A percentile compares a stretch with the other conserved stretches of the same genome.
phyloP scores from a whole-genome alignment of 2,888 invertebrate genomes.

The Malthinus flaveolus region DNA sequence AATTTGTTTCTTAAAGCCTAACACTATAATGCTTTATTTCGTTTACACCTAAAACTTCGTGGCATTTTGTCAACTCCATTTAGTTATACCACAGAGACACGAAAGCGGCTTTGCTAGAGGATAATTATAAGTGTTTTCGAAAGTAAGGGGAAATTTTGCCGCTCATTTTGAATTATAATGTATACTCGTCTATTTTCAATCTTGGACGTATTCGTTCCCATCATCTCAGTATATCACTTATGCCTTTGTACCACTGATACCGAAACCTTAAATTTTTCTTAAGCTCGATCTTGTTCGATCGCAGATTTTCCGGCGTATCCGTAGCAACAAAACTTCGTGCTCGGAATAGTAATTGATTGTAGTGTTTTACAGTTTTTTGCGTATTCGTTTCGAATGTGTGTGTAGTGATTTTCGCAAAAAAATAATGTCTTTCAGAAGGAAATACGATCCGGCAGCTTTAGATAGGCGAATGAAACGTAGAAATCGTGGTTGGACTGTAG shows the following conservation, averaged over 20 bases:
- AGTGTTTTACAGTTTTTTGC: not conserved
- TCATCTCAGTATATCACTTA: slow-evolving; percentile 19
- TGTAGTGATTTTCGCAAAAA: not conserved
- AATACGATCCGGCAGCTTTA: slow-evolving; percentile 39
- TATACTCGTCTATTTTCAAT: slow-evolving; percentile 46
- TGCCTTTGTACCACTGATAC: slow-evolving; percentile 16
- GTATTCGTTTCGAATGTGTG: slow-evolving; percentile 7
- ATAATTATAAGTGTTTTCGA: not conserved
- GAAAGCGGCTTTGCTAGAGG: slow-evolving; percentile 30
- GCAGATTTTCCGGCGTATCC: slow-evolving; percentile 7
- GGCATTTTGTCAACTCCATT: slow-evolving; percentile 50
- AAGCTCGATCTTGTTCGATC: slow-evolving; percentile 8
- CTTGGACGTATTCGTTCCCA: slow-evolving; percentile 18
- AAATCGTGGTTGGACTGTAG: slow-evolving; percentile 74
- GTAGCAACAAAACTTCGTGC: not conserved
- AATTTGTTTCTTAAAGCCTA: not conserved
- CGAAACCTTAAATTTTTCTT: slow-evolving; percentile 16
- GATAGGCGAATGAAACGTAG: slow-evolving; percentile 56
- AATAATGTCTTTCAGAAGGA: slow-evolving; percentile 1
- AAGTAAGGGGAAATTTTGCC: slow-evolving; percentile 14
- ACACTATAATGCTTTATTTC: not conserved
- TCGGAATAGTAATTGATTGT: not conserved
- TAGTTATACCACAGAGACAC: slow-evolving; percentile 30
- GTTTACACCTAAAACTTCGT: slow-evolving; percentile 11
- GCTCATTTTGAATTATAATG: slow-evolving; percentile 26